Evolutionary conservation across 2,888 invertebrate genomes (phyloP), one percentile per base, ranked within the genome.

Genomic region (Autographa pulchrina): DNA sequence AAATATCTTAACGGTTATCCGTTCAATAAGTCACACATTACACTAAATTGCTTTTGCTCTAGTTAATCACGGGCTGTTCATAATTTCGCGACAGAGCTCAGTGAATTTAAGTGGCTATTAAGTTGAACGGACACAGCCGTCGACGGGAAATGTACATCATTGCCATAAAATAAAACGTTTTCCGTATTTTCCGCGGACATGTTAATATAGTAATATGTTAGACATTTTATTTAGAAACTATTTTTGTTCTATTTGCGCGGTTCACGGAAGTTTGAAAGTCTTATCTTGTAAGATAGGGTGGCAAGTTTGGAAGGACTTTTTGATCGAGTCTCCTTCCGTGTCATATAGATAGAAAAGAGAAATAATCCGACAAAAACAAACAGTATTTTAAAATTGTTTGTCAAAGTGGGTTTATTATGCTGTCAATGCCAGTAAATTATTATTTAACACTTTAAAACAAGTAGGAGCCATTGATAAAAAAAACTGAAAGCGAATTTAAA

Each of bases 61-160:
- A 61, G 43, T 62, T 70, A 68, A 68, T 72, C 31, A 68, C 32
- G 43, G 41, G 61, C 63, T 41, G 72, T 70, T 68, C 48, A 41
- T 72, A 77, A 82, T 77, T 71, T 77, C 18, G 60, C 58, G 52
- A 48, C 54, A 62, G 56, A 52, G 68, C 59, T 74, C 80, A 75
- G 70, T 80, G 72, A 82, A 73, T 81, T 77, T 77, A 68, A 82
- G 71, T 80, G 75, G 64, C 80, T 58, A 81, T 75, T 82, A 82
- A 72, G 52, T 72, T 56, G 48, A 62, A 71, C 62, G 60, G 56
- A 68, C 60, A 41, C 35, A 62, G 54, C 63, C 32, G 75, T 58
- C 56, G 54, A 68, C 65, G 59, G 66, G 65, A 52, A 77, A 60
- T 68, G 48, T 59, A 64, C 38, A 41, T 75, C 54, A 58, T 38